Conservation (phyloP, 92 coral and sea anemone genomes). For the Heteractis magnifica region DNA sequence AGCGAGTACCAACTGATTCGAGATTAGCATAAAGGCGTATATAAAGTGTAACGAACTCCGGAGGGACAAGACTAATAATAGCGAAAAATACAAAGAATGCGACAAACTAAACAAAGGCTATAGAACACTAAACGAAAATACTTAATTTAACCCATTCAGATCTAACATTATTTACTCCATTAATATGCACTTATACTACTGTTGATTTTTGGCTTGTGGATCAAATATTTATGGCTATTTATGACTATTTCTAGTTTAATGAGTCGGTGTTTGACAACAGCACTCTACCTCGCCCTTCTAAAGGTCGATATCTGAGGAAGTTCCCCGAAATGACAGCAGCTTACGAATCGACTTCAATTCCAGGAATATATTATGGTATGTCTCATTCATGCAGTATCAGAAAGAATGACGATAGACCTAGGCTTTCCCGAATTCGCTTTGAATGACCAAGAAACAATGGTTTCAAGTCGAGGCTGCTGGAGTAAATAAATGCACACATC, state of each 20-base stretch:
- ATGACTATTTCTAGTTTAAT: constrained; percentile 67
- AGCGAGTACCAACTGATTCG: not conserved
- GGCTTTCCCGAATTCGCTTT: too few species aligned
- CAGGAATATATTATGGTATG: constrained; percentile 88
- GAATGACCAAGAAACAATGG: too few species aligned
- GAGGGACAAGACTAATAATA: not conserved
- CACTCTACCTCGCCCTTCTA: constrained; percentile 58
- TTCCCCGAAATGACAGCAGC: constrained; percentile 77
- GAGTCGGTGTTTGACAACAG: constrained; percentile 81
- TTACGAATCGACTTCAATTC: constrained; percentile 75
- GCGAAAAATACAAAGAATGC: not conserved
- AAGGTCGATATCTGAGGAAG: constrained; percentile 69
- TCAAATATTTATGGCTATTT: too few species aligned
- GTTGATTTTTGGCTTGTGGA: too few species aligned
- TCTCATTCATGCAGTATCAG: too few species aligned
- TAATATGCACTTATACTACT: too few species aligned
- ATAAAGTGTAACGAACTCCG: not conserved
- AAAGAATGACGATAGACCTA: too few species aligned
- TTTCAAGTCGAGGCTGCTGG: too few species aligned
- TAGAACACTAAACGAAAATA: too few species aligned
- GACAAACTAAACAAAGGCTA: not conserved
- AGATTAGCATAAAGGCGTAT: not conserved
- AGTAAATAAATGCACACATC: too few species aligned
- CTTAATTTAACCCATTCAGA: too few species aligned
- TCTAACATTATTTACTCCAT: too few species aligned